Percentiles rank a stretch among this genome's conserved stretches.
Evolutionary conservation across 2,888 invertebrate genomes (phyloP).

Genomic region (Limnephilus lunatus): DNA sequence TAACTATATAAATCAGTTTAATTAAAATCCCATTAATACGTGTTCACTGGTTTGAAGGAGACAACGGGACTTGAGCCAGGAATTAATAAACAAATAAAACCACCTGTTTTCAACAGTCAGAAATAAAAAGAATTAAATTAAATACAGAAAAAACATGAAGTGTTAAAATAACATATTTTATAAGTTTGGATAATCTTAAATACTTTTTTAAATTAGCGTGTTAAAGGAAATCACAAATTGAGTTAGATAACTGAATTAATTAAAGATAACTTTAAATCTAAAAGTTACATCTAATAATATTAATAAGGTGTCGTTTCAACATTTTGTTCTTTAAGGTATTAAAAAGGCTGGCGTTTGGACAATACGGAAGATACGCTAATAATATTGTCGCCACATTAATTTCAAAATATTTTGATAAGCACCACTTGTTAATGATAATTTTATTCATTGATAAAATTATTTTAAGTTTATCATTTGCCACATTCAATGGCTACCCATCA

Average conservation of each 20-base stretch:
- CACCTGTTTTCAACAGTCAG: background rate
- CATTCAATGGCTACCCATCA: constrained; percentile 14
- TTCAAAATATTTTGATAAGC: constrained; percentile 40
- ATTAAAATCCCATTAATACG: background rate
- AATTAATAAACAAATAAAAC: background rate
- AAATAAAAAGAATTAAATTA: background rate
- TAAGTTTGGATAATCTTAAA: background rate
- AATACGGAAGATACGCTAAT: background rate
- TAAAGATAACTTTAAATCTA: background rate
- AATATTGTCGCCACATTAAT: background rate
- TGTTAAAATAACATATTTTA: background rate
- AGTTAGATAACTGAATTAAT: constrained; percentile 2
- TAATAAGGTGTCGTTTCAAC: background rate
- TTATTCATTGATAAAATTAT: constrained; percentile 47
- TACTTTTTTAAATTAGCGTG: background rate
- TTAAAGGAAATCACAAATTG: background rate
- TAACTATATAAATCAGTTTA: background rate
- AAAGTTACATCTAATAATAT: background rate
- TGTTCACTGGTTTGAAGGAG: background rate
- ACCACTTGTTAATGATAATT: constrained; percentile 35
- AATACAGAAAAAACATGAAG: background rate
- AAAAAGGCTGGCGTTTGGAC: background rate
- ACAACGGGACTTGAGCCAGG: background rate
- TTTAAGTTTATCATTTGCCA: constrained; percentile 22
- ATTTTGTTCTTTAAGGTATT: background rate